phyloP scores from a whole-genome alignment of 2,888 invertebrate genomes.

The Bhutanitis thaidina region DNA sequence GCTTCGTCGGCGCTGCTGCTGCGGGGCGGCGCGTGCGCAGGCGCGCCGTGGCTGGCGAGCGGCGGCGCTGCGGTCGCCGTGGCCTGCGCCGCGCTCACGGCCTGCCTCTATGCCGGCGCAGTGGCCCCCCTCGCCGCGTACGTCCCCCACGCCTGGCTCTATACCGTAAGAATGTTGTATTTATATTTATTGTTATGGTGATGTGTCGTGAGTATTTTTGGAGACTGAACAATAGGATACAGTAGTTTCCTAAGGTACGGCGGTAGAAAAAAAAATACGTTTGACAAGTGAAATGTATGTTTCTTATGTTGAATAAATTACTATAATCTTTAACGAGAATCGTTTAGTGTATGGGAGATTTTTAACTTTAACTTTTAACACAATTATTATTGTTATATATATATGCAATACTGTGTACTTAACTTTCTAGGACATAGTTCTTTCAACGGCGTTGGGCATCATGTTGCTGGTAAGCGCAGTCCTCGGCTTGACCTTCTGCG shows the following conservation, averaged over 20 bases:
- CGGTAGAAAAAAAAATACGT: too few species aligned
- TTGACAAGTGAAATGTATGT: too few species aligned
- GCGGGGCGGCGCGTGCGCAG: conserved; percentile 26
- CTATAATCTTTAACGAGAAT: too few species aligned
- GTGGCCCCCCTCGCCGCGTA: conserved; percentile 33
- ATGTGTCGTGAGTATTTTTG: too few species aligned
- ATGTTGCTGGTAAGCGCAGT: conserved; percentile 39
- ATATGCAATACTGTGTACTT: too few species aligned
- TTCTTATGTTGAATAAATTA: too few species aligned
- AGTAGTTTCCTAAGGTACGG: too few species aligned
- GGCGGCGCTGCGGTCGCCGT: conserved; percentile 30
- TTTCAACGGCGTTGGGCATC: conserved; percentile 40
- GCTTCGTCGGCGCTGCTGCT: conserved; percentile 31
- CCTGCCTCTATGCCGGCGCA: conserved; percentile 34
- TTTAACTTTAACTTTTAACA: too few species aligned
- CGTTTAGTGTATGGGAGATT: too few species aligned
- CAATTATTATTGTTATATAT: too few species aligned
- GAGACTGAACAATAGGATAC: too few species aligned
- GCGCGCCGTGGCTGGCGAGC: conserved; percentile 29
- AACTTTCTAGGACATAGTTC: conserved; percentile 35
- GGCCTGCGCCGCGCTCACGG: conserved; percentile 28
- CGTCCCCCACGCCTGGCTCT: conserved; percentile 43
- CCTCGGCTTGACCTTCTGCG: conserved; percentile 40
- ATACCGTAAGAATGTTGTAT: conserved; percentile 30
- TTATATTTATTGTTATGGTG: neutral